Percentiles rank a stretch among this genome's conserved stretches.
Conservation (phyloP, 2,888 invertebrate genomes). For the Alentia gelatinosa region DNA sequence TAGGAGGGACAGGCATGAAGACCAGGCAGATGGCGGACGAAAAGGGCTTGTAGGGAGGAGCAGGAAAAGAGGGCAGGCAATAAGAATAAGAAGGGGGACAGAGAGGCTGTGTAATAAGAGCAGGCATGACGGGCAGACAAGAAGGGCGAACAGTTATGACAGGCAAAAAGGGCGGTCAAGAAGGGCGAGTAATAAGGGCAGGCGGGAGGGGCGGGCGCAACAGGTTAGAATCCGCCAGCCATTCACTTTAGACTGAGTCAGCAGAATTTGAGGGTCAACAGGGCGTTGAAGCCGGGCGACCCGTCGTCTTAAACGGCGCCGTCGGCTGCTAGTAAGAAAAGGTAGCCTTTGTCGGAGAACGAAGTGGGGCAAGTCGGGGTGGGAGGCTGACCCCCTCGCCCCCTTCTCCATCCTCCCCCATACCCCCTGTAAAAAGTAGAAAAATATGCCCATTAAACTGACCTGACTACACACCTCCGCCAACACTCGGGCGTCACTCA, state of each 20-base stretch:
- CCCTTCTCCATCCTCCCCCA: too few relatives aligned
- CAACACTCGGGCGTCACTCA: too few relatives aligned
- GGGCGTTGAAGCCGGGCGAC: background rate
- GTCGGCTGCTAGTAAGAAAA: background rate
- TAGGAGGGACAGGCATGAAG: background rate
- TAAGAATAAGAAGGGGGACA: too few relatives aligned
- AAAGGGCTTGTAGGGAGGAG: background rate
- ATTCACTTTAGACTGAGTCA: conserved; percentile 2
- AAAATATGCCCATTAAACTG: too few relatives aligned
- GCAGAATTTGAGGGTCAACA: background rate
- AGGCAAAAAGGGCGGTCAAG: background rate
- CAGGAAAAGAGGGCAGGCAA: too few relatives aligned
- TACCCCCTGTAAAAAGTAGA: too few relatives aligned
- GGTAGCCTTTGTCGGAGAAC: background rate
- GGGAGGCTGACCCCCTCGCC: too few relatives aligned
- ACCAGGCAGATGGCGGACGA: background rate
- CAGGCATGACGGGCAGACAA: background rate
- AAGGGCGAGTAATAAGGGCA: background rate
- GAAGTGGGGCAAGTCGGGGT: background rate
- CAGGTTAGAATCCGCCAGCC: too few relatives aligned
- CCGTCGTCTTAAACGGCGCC: background rate
- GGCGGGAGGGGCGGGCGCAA: background rate
- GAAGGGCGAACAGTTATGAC: background rate
- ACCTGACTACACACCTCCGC: too few relatives aligned
- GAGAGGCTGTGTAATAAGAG: background rate